Base-by-base conservation (phyloP, 2,113 vertebrate species). In the Fukomys damarensis region DNA sequence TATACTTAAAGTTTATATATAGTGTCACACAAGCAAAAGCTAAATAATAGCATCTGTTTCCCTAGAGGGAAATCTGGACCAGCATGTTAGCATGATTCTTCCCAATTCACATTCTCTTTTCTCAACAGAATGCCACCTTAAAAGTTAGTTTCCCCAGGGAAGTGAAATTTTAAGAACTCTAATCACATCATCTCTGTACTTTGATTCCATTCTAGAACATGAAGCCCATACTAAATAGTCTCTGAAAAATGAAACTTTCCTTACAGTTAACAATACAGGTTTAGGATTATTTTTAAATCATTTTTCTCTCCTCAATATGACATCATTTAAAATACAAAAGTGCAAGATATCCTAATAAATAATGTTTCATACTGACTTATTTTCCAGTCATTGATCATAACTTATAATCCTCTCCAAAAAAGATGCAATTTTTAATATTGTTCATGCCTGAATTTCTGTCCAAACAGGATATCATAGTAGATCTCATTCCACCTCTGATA, bases 11-110 rank as follows among this genome's bases (percentile, higher is more conserved):
- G 58, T 72, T 22, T 59, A 52, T 79, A 95, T 96, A 96, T 54
- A 96, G 94, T 97, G 89, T 92, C 93, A 96, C 96, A 95, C 77
- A 22, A 83, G 32, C 19, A 86, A 65, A 88, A 52, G 24, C n/a
- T 63, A 5, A 24, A 35, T 32, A 32, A 70, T 43, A 30, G 11
- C 5, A 83, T 70, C 9, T 56, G 43, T 2, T 76, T 58, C 85
- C 4, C 26, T 32, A 10, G 17, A 86, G n/a, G 82, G 24, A 17
- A 83, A 19, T 32, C 54, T 30, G 5, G 26, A 46, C 26, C 49
- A 68, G 35, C 16, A 3, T 82, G 14, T 24, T 24, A 35, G 24
- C 9, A 28, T 65, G 70, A 76, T 49, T 5, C 26, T 82, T 68
- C n/a, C 5, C n/a, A 65, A 38, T 35, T 76, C 16, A 63, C 4